A percentile compares a stretch with the other conserved stretches of the same genome.
Conservation (phyloP, 2,113 vertebrate genomes). For the Cygnus atratus region DNA sequence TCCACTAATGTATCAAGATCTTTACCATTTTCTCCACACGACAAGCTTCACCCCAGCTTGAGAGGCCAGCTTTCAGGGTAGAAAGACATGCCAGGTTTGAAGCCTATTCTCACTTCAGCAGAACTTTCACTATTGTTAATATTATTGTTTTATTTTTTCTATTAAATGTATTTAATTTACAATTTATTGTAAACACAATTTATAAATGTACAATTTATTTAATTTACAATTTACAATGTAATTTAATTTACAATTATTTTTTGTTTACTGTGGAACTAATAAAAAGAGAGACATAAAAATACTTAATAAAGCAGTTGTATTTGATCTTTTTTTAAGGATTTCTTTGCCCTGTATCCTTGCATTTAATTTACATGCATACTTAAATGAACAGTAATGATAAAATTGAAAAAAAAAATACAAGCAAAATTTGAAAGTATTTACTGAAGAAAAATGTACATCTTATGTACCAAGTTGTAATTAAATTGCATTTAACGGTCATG, state of each 20-base stretch:
- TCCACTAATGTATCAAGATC: neutral
- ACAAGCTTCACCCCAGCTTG: neutral
- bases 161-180: neutral
- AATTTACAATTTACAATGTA: neutral
- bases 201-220: neutral
- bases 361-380: neutral
- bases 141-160: neutral
- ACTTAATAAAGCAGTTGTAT: neutral
- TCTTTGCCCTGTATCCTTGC: neutral
- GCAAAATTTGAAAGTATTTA: neutral
- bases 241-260: neutral
- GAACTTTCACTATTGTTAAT: neutral
- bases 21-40: neutral
- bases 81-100: neutral
- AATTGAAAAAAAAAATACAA: neutral
- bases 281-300: neutral
- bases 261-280: neutral
- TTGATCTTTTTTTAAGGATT: neutral
- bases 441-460: neutral
- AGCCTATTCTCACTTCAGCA: neutral
- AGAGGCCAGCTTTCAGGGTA: neutral
- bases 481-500: neutral
- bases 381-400: neutral
- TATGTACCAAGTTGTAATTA: neutral
- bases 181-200: too few relatives aligned